Evolutionary conservation across 2,888 invertebrate species (phyloP), one percentile per base, ranked within the genome.

Genomic region (Pterostichus niger): DNA sequence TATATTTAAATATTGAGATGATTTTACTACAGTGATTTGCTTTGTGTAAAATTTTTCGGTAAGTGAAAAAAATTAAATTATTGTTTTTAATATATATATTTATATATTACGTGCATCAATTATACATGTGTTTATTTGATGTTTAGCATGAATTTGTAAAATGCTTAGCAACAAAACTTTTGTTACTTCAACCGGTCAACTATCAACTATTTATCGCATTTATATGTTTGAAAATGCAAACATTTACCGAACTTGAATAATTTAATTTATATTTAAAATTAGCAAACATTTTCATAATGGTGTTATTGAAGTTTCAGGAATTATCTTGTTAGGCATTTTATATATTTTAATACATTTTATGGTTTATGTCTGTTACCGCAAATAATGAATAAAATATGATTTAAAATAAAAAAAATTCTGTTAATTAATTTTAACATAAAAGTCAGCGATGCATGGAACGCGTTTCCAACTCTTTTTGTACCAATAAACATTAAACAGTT

Each of bases 41-140:
- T 52, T 49, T 49, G 31, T 75, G 75, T 75, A 13, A 75, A 52
- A 40, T 15, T 17, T 71, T 71, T 64, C 68, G 68, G 68, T 71
- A 71, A 71, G 68, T 71, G 44, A 44, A 44, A 11, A 71, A 46
- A 71, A 71, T 44, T 71, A 44, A 71, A 71, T 44, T 1, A 64
- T 44, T 71, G 44, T 17, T 44, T 64, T 44, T 71, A 56, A 40
- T 68, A 11, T 33, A 31, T n/a, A 10, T n/a, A 54, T 17, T 56
- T 56, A 4, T 24, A 17, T 24, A 4, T 59, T 24, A n/a, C n/a
- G 9, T 64, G 33, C n/a, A 56, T 35, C n/a, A 13, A 71, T 44
- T 40, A 46, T 71, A 44, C 40, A 71, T 71, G 17, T 64, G 13
- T 64, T 59, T 59, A 11, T 24, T 17, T 10, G 17, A 59, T 59